phyloP scores from a whole-genome alignment of 2,888 invertebrate genomes.

The Idaea aversata region DNA sequence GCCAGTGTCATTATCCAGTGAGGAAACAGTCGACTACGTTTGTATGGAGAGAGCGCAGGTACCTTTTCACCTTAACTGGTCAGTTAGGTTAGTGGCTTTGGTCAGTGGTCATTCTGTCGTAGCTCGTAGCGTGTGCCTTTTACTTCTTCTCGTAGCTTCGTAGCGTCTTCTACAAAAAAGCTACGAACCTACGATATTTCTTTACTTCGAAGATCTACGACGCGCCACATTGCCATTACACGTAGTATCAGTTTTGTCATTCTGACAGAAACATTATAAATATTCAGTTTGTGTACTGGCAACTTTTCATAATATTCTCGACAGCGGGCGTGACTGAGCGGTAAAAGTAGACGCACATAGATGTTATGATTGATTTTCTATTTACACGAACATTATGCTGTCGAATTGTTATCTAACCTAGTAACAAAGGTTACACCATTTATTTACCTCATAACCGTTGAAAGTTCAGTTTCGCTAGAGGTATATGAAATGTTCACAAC shows the following conservation, averaged over 20 bases:
- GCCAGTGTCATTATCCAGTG: too few species aligned
- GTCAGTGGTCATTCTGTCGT: neutral
- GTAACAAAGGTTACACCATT: constrained; percentile 19
- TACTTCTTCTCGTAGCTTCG: neutral
- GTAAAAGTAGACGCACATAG: constrained; percentile 18
- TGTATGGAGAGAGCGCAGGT: too few species aligned
- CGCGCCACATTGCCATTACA: neutral
- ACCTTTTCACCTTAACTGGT: too few species aligned
- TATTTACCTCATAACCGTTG: constrained; percentile 22
- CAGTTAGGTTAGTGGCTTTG: neutral
- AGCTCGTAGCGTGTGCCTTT: neutral
- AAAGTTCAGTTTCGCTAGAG: constrained; percentile 15
- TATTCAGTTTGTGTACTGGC: constrained; percentile 23
- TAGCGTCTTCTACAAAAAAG: neutral
- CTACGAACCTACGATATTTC: neutral
- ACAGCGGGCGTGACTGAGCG: constrained; percentile 25
- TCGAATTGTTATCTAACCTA: constrained; percentile 29
- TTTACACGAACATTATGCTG: constrained; percentile 37
- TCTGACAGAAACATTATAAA: constrained; percentile 11
- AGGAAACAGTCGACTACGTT: too few species aligned
- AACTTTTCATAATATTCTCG: constrained; percentile 26
- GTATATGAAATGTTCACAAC: constrained; percentile 31
- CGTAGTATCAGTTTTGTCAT: neutral
- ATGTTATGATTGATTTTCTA: constrained; percentile 45
- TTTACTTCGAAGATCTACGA: neutral